Evolutionary conservation across 1,140 invertebrate genomes (phyloP).

Genomic region (Saccostrea cuccullata): DNA sequence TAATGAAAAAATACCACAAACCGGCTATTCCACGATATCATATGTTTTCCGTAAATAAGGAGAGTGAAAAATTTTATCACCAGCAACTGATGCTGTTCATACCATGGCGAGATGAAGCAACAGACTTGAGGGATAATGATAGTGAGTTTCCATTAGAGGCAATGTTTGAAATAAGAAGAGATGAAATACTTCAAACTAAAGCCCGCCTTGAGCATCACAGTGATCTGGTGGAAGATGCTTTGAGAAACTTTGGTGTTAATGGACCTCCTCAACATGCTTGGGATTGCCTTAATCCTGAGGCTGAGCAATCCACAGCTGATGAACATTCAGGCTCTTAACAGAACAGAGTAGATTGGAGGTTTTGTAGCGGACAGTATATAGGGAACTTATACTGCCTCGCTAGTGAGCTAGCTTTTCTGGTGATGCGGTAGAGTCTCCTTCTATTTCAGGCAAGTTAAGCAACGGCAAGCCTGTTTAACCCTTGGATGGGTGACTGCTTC

Average conservation of each 20-base stretch:
- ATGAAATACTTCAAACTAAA: constrained; percentile 43
- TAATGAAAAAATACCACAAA: constrained; percentile 49
- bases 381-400: too few species aligned
- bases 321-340: too few species aligned
- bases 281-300: constrained; percentile 30
- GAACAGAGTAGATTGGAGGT: too few species aligned
- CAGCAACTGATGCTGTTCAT: constrained; percentile 46
- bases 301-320: neutral
- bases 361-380: too few species aligned
- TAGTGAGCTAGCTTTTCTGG: too few species aligned
- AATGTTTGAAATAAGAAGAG: constrained; percentile 23
- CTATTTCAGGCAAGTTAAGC: too few species aligned
- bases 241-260: constrained; percentile 44
- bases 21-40: constrained; percentile 48
- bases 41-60: constrained; percentile 47
- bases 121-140: constrained; percentile 7
- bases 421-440: too few species aligned
- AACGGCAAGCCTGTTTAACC: too few species aligned
- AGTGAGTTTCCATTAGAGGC: constrained; percentile 38
- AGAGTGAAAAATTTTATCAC: constrained; percentile 44
- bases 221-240: constrained; percentile 46
- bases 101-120: constrained; percentile 48
- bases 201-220: constrained; percentile 47
- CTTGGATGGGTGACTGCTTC: too few species aligned
- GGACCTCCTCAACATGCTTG: constrained; percentile 52